Evolutionary conservation across 2,888 invertebrate species (phyloP).

Genomic region (Geotrupes spiniger): DNA sequence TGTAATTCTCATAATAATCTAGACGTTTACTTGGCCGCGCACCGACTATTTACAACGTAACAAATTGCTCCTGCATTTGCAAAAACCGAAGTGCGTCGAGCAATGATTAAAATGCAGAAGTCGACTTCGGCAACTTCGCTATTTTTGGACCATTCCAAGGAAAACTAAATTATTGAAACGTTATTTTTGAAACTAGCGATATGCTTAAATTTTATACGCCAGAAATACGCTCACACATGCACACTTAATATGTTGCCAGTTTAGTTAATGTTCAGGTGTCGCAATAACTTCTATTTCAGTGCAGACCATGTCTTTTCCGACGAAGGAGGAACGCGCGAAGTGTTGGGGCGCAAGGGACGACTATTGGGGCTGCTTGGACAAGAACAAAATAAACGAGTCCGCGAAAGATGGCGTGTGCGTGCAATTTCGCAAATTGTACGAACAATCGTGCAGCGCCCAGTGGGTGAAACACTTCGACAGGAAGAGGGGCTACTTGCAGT

Average conservation of each 20-base stretch:
- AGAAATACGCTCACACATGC: conserved; percentile 4
- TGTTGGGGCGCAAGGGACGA: conserved; percentile 86
- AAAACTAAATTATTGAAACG: conserved; percentile 21
- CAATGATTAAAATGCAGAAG: conserved; percentile 1
- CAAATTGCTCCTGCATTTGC: too few relatives aligned
- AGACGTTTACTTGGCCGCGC: too few relatives aligned
- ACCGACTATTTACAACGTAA: too few relatives aligned
- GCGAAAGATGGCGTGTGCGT: conserved; percentile 59
- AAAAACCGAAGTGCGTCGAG: not conserved
- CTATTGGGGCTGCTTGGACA: conserved; percentile 88
- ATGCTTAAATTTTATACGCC: conserved; percentile 17
- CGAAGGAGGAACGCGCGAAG: conserved; percentile 71
- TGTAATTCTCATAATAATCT: too few relatives aligned
- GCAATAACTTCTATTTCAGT: too few relatives aligned
- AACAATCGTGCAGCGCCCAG: conserved; percentile 73
- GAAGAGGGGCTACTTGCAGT: conserved; percentile 82
- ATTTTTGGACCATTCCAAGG: conserved; percentile 25
- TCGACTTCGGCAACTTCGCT: conserved; percentile 8
- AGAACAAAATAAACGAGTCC: conserved; percentile 59
- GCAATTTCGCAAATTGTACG: conserved; percentile 70
- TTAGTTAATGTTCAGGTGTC: too few relatives aligned
- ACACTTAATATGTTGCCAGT: too few relatives aligned
- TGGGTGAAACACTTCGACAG: conserved; percentile 96
- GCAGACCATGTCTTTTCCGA: conserved; percentile 71
- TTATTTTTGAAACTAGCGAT: conserved; percentile 22